Conservation (phyloP, 2,113 vertebrate genomes). For the Cochlearius cochlearius region DNA sequence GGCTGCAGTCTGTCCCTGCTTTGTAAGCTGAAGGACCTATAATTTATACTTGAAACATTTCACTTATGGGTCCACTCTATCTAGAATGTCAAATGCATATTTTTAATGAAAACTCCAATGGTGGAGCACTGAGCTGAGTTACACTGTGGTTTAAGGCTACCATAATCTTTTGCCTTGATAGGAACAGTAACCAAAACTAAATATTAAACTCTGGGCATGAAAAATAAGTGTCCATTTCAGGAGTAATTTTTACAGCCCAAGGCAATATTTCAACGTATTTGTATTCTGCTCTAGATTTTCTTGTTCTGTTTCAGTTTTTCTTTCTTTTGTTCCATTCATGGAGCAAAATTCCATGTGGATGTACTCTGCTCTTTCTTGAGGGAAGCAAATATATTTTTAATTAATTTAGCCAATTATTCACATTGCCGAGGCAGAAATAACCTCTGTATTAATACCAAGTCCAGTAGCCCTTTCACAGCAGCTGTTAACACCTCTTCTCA, state of each 20-base stretch:
- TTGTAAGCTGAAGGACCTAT: neutral
- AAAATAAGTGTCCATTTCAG: neutral
- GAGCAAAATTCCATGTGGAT: neutral
- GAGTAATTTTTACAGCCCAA: neutral
- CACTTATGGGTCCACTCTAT: neutral
- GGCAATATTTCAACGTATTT: neutral
- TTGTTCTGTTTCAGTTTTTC: neutral
- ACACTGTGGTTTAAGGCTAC: neutral
- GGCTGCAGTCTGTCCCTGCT: neutral
- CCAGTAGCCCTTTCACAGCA: constrained; percentile 11
- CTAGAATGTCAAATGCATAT: neutral
- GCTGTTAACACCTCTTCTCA: constrained; percentile 45
- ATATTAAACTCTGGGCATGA: neutral
- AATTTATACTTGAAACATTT: neutral
- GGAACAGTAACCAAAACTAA: neutral
- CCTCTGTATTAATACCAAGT: neutral
- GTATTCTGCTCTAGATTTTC: neutral
- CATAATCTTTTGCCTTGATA: neutral
- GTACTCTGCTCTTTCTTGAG: neutral
- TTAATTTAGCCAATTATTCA: constrained; percentile 18
- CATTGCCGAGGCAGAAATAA: constrained; percentile 10
- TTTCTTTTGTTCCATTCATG: neutral
- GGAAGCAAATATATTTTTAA: constrained; percentile 3
- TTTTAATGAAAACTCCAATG: neutral
- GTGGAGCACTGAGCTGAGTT: neutral